Evolutionary conservation across 2,888 invertebrate species (phyloP), one percentile per base, ranked within the genome.

Genomic region (Mactromeris polynyma): DNA sequence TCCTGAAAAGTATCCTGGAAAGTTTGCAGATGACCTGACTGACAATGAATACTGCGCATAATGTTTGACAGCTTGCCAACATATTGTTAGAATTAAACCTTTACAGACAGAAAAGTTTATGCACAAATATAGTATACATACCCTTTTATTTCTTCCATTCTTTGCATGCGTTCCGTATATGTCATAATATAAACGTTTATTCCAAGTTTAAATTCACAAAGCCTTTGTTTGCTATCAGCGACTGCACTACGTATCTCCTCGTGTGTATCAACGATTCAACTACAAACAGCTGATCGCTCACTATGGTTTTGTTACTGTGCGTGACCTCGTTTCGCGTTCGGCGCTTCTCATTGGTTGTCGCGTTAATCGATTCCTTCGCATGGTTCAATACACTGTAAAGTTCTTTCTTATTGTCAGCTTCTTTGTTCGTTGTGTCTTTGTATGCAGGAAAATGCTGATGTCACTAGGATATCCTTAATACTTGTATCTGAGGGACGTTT

Each of bases 101-200:
- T 0, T 36, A 73, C 33, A 36, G 9, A 33, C 14, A 19, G 19
- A 2, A 9, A 58, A 73, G 19, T 73, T 33, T 33, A 73, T 36
- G 26, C 73, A 73, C 33, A 33, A 36, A 73, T 33, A 73, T 17
- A 17, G n/a, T 33, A 31, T 73, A 88, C 90, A 87, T 90, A 90
- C 90, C 85, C 82, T 79, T 85, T 87, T 11, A 46, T 85, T 36
- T 87, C 85, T 31, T 85, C 87, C 90, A 90, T 90, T 51, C 40
- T 83, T 31, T 78, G 83, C 58, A 87, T 54, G 31, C 81, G 69
- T 69, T 87, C 87, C 84, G 85, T 90, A 79, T 85, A 90, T 87
- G 87, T 90, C 90, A 90, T 90, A 78, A 42, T 89, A 87, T 87
- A 19, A 51, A 83, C 33, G 33, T 73, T 19, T 73, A 42, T 33